Conservation (phyloP, 2,797 vertebrate genomes). For the Anas bahamensis region DNA sequence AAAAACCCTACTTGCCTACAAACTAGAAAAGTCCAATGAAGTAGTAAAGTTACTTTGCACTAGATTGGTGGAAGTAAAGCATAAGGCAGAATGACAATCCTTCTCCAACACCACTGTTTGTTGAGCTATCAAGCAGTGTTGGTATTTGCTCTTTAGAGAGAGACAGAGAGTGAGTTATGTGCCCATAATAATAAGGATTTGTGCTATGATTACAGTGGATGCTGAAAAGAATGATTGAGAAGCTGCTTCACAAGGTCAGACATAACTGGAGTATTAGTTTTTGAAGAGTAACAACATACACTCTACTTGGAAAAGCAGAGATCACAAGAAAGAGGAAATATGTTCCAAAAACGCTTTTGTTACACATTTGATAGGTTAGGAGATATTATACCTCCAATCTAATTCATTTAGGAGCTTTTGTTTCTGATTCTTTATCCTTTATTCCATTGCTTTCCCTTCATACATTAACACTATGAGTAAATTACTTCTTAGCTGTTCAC, state of each 20-base stretch:
- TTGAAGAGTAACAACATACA: background rate
- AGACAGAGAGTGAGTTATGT: background rate
- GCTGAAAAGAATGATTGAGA: slow-evolving; percentile 18
- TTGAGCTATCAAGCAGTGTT: slow-evolving; percentile 13
- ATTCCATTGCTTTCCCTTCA: background rate
- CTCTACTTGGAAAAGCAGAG: background rate
- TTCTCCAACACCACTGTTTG: background rate
- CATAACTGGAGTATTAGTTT: background rate
- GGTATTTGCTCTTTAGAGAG: slow-evolving; percentile 18
- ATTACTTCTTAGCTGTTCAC: background rate
- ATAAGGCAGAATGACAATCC: background rate
- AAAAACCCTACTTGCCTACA: background rate
- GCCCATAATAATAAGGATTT: slow-evolving; percentile 28
- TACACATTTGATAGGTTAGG: background rate
- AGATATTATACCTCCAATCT: background rate
- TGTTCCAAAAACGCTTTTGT: background rate
- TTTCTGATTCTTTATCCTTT: background rate
- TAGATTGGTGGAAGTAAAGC: background rate
- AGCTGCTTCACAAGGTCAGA: slow-evolving; percentile 8
- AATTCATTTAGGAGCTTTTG: background rate
- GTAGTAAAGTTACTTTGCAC: background rate
- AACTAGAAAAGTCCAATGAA: background rate
- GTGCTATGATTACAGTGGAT: slow-evolving; percentile 3
- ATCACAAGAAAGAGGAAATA: background rate
- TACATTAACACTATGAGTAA: background rate